phyloP scores from a whole-genome alignment of 2,888 invertebrate genomes.

The Sphecodes monilicornis region DNA sequence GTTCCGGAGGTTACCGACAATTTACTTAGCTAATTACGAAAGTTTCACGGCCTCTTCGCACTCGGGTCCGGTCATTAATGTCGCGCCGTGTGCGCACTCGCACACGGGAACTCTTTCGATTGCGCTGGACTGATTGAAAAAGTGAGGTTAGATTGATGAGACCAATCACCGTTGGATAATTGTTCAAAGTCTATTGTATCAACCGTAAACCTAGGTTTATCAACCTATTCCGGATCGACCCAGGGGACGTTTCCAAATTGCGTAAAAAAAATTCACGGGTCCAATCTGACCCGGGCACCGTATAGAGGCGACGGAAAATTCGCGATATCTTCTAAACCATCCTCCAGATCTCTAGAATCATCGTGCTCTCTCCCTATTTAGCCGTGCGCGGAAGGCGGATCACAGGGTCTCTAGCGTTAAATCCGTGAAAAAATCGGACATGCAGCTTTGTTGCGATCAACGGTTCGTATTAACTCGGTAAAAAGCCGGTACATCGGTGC shows the following conservation, averaged over 20 bases:
- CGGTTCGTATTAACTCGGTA: conserved; percentile 58
- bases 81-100: conserved; percentile 35
- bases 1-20: conserved; percentile 58
- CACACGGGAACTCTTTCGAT: not conserved
- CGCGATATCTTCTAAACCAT: not conserved
- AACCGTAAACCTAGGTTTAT: too few relatives aligned
- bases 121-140: not conserved
- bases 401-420: not conserved
- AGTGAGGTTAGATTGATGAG: not conserved
- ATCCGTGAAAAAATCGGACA: conserved; percentile 32
- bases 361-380: not conserved
- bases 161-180: too few relatives aligned
- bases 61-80: conserved; percentile 32
- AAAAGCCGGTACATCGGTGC: conserved; percentile 49
- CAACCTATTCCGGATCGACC: too few relatives aligned
- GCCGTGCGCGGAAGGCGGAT: conserved; percentile 1
- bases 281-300: not conserved
- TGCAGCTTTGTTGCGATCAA: conserved; percentile 52
- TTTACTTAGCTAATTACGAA: conserved; percentile 69
- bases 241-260: not conserved
- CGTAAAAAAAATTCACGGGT: not conserved
- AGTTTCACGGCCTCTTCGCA: conserved; percentile 48
- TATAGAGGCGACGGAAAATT: not conserved
- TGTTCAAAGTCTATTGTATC: too few relatives aligned
- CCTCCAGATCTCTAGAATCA: not conserved